phyloP scores from a whole-genome alignment of 2,797 vertebrate genomes.

The Coccyzus lansbergi region DNA sequence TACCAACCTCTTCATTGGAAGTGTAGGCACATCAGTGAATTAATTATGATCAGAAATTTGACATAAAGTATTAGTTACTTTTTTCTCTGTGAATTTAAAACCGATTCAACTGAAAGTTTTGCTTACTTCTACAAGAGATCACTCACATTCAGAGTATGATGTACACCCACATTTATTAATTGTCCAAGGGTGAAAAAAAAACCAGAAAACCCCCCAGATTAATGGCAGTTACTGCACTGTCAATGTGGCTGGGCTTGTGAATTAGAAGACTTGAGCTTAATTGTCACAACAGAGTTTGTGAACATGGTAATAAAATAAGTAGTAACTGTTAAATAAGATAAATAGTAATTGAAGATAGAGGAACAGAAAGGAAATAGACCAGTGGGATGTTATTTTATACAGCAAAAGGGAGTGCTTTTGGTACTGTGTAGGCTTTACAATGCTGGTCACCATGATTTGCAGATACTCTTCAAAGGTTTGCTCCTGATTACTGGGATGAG shows the following conservation, averaged over 20 bases:
- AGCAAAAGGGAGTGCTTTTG: not conserved
- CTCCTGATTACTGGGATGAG: rapidly evolving
- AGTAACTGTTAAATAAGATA: not conserved
- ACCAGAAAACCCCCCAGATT: too few species aligned
- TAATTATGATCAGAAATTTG: not conserved
- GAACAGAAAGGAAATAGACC: not conserved
- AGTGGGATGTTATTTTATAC: not conserved
- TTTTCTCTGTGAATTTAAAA: not conserved
- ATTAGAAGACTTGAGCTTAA: not conserved
- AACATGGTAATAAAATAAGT: not conserved
- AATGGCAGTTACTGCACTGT: not conserved
- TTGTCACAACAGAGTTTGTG: not conserved
- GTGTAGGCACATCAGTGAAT: not conserved
- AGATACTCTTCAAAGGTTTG: not conserved
- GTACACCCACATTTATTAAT: not conserved
- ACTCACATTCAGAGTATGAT: not conserved
- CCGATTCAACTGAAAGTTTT: not conserved
- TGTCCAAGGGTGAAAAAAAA: not conserved
- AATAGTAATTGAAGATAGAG: not conserved
- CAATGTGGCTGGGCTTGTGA: not conserved
- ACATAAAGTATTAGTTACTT: not conserved
- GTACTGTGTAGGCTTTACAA: not conserved
- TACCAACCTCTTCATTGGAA: not conserved
- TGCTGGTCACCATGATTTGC: not conserved
- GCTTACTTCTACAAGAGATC: not conserved